Percentiles rank a stretch among this genome's conserved stretches.
Conservation (phyloP, 2,113 vertebrate species). For the Corythaeola cristata region DNA sequence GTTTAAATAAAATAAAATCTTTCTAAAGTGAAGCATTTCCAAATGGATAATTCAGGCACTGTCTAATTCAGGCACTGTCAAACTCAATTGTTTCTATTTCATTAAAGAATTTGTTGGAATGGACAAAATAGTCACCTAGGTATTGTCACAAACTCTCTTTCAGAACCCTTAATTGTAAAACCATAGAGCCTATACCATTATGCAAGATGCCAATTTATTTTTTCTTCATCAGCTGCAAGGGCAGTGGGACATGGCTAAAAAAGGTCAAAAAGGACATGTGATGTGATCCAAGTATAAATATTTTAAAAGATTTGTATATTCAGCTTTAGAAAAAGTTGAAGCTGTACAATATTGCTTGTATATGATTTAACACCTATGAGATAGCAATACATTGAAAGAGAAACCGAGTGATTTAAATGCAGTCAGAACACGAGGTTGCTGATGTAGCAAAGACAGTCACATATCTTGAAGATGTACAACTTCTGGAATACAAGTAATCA, state of each 20-base stretch:
- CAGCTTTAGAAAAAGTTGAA: background rate
- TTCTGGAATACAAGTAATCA: conserved; percentile 51
- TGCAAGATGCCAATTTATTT: background rate
- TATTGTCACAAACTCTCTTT: background rate
- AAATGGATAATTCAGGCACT: background rate
- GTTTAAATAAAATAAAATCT: background rate
- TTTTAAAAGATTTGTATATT: background rate
- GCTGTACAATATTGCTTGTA: background rate
- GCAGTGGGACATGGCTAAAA: background rate
- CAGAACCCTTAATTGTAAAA: background rate
- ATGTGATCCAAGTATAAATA: background rate
- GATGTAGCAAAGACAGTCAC: conserved; percentile 23
- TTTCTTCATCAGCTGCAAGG: background rate
- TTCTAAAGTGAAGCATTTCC: background rate
- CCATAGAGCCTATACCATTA: background rate
- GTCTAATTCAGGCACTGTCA: background rate
- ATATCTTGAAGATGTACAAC: conserved; percentile 57
- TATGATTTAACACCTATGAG: conserved; percentile 1
- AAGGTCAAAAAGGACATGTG: background rate
- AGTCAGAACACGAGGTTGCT: background rate
- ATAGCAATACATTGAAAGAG: background rate
- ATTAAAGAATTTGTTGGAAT: background rate
- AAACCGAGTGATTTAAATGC: background rate
- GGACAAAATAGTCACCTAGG: background rate
- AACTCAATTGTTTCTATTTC: background rate